Evolutionary conservation across 1,140 invertebrate species (phyloP), one percentile per base, ranked within the genome.

Genomic region (Chelonus insularis): DNA sequence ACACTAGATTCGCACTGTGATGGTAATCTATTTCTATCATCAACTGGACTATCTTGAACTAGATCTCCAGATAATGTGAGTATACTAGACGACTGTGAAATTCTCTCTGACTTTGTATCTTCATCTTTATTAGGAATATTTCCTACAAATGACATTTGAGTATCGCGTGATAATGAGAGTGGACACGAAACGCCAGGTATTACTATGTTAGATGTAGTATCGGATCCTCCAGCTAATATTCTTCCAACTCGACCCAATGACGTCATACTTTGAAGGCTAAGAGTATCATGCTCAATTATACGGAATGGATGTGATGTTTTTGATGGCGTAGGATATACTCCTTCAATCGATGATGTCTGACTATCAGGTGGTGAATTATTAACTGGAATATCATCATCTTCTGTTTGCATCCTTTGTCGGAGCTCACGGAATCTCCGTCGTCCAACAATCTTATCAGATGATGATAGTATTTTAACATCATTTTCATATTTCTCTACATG

Each of bases 221-320:
- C 86, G 0, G 81, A 76, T 18, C 82, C 83, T 50, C 89, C 89
- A 20, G 88, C 87, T 57, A 91, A 81, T 68, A 93, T 89, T 60
- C 89, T 80, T 12, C 91, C 90, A 57, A 92, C 88, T 67, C 91
- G 84, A 18, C 91, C 91, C 63, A 94, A 78, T 60, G 91, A 93
- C 65, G 91, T 92, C 83, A 93, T 89, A 77, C 91, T 94, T 74
- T 94, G 91, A 67, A 95, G 82, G 73, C 91, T 93, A 69, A 93
- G 84, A 52, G 91, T 88, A 77, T 95, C 92, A 68, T 92, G 91
- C 66, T 94, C 91, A 68, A 94, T 92, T 41, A 94, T 90, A 72
- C 87, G 85, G 69, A 92, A 92, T 20, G 90, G 90, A 83, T 91
- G 89, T 9, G 87, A 86, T 2, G 86, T 85, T 77, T 86, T 86